Evolutionary conservation across 2,888 invertebrate genomes (phyloP), one percentile per base, ranked within the genome.

Genomic region (Drepana falcataria): DNA sequence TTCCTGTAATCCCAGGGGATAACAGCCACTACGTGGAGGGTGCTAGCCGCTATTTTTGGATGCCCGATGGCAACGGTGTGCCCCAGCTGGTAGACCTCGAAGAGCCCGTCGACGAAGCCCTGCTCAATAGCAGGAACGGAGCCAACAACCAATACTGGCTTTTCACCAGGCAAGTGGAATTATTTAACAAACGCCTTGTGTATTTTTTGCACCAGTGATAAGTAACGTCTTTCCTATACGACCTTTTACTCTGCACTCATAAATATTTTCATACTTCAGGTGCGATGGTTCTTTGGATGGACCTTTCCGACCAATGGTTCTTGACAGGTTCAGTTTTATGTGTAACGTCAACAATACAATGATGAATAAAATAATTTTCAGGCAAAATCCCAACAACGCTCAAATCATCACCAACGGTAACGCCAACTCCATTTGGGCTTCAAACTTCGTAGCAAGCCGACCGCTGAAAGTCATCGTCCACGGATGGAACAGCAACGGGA

Each of bases 1-100:
- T 79, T 35, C 78, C 80, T 40, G 4, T 51, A 3, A 52, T 69
- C 34, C 83, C 82, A 2, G 73, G 73, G 37, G 81, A 83, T 55
- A 83, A 83, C 56, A 80, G 79, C 57, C 73, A 81, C 64, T 84
- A 80, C 59, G 77, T 81, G 47, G 81, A 81, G 52, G 81, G 83
- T 0, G 73, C 67, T 48, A 79, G 79, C 61, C 79, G 75, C 21
- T 83, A 79, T 63, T 71, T 84, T 35, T 83, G 80, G 81, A 83
- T 84, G 72, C 80, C 83, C 1, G 80, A 85, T 61, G 75, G 77
- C 3, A 71, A 83, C 3, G 79, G 77, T 2, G 65, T 66, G 0
- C 80, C 80, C 0, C 73, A 71, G 2, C 61, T 85, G 4, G 81
- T 84, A 1, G 85, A 85, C 59, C 68, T 83, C 0, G 56, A 79